phyloP scores from a whole-genome alignment of 2,113 vertebrate genomes.

The Oncorhynchus clarkii region DNA sequence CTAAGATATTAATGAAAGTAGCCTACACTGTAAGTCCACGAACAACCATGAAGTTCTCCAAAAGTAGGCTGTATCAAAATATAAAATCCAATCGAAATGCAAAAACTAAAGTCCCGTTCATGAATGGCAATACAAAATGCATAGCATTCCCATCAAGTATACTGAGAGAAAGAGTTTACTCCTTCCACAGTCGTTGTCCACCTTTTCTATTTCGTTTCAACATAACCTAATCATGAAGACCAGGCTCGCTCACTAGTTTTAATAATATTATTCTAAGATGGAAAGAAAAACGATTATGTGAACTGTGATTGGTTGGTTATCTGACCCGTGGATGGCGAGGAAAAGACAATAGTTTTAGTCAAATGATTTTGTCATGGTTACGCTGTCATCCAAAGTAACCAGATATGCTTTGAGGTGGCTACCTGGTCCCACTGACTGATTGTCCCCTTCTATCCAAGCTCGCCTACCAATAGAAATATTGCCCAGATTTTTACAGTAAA shows the following conservation, averaged over 20 bases:
- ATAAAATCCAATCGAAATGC: conserved; percentile 56
- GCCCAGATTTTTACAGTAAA: conserved; percentile 68
- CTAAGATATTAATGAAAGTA: conserved; percentile 52
- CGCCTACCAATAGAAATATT: conserved; percentile 80
- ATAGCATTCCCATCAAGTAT: conserved; percentile 65
- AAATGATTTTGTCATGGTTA: conserved; percentile 99
- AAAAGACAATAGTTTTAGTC: conserved; percentile 99
- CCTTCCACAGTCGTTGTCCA: conserved; percentile 66
- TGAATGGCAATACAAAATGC: conserved; percentile 57
- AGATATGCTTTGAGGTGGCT: conserved; percentile 91
- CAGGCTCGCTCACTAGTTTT: conserved; percentile 77
- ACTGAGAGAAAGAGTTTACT: conserved; percentile 64
- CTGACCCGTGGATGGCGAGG: conserved; percentile 94
- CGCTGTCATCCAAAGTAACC: conserved; percentile 98
- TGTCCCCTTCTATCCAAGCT: conserved; percentile 79
- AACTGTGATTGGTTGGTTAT: conserved; percentile 98
- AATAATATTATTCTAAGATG: conserved; percentile 99
- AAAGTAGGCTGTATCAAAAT: conserved; percentile 34
- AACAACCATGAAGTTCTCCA: conserved; percentile 37
- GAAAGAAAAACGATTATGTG: conserved; percentile 93
- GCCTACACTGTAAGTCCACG: conserved; percentile 55
- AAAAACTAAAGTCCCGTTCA: conserved; percentile 64
- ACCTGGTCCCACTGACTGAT: conserved; percentile 84
- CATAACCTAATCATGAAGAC: conserved; percentile 76
- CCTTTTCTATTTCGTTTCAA: conserved; percentile 73